A percentile compares a stretch with the other conserved stretches of the same genome.
Evolutionary conservation across 2,113 vertebrate species (phyloP).

Genomic region (Regulus satrapa): DNA sequence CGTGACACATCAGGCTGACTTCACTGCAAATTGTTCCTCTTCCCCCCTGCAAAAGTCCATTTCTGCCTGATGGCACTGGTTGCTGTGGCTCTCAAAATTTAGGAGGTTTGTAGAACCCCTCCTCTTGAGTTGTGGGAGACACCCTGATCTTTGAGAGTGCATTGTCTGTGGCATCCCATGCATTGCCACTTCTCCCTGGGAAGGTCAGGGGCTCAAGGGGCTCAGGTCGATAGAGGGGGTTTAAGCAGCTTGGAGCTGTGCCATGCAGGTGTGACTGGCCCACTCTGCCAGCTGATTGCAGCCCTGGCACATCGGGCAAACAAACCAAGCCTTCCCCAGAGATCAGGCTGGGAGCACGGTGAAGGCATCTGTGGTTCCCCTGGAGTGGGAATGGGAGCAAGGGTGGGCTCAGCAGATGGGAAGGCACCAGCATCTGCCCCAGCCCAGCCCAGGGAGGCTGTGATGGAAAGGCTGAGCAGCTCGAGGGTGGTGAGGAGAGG

Average conservation of each 20-base stretch:
- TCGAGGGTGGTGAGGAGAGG: fast-evolving
- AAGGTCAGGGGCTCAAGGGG: background rate
- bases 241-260: background rate
- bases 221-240: background rate
- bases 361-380: background rate
- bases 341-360: background rate
- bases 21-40: background rate
- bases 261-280: background rate
- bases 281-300: background rate
- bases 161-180: background rate
- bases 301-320: background rate
- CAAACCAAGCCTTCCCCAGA: background rate
- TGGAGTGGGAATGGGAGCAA: background rate
- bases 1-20: background rate
- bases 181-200: background rate
- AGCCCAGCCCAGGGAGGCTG: background rate
- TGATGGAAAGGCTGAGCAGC: background rate
- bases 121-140: fast-evolving
- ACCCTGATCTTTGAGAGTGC: background rate
- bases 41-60: background rate
- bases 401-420: background rate
- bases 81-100: fast-evolving
- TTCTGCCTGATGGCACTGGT: background rate
- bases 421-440: background rate
- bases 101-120: background rate